Percentiles rank a stretch among this genome's conserved stretches.
These are phyloP conservation scores for Leptinotarsa rubiginosa DNA, from an alignment of 2,888 invertebrate genomes.

Conservation along the genomic window DNA sequence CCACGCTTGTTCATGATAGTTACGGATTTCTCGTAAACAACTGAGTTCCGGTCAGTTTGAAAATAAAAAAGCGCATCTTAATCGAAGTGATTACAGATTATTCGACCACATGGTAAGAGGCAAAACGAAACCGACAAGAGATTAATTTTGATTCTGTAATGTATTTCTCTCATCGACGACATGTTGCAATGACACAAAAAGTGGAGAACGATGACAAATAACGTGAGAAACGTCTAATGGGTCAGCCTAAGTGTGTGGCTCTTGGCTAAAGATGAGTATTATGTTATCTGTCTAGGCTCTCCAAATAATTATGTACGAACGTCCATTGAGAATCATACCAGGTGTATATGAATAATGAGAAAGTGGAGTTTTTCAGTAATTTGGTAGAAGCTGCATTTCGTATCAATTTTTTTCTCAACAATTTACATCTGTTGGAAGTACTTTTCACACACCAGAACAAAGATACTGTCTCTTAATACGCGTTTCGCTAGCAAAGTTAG, in stretches of 20 bases:
- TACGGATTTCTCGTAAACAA: too few species aligned
- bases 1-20: too few species aligned
- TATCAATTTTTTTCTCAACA: too few species aligned
- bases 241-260: slow-evolving; percentile 5
- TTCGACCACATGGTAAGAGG: not conserved
- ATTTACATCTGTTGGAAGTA: too few species aligned
- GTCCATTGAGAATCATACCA: not conserved
- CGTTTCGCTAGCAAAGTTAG: too few species aligned
- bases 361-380: not conserved
- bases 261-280: not conserved
- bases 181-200: not conserved
- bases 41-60: too few species aligned
- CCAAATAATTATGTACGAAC: slow-evolving; percentile 2
- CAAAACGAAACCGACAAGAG: not conserved
- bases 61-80: too few species aligned
- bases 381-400: not conserved
- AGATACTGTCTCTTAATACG: too few species aligned
- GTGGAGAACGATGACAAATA: slow-evolving; percentile 3
- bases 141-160: slow-evolving; percentile 8
- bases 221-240: slow-evolving; percentile 8
- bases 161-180: not conserved
- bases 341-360: not conserved
- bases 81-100: slow-evolving; percentile 3
- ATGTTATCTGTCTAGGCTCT: not conserved
- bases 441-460: too few species aligned